phyloP scores from a whole-genome alignment of 2,113 vertebrate genomes.

The Lasiurus borealis region DNA sequence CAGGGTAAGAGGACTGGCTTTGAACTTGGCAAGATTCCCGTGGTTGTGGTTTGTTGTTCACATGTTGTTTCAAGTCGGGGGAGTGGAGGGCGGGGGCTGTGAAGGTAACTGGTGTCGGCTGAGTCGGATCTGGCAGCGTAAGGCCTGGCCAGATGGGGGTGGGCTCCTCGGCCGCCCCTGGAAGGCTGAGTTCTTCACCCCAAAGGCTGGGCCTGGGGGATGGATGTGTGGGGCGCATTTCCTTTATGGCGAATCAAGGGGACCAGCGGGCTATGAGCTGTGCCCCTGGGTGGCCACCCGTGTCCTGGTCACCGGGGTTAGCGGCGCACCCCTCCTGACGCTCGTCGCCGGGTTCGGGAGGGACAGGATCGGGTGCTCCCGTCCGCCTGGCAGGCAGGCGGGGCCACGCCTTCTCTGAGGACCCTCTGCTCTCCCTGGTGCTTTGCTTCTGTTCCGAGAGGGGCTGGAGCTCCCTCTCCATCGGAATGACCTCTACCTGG shows the following conservation, averaged over 20 bases:
- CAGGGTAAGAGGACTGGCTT: too few relatives aligned
- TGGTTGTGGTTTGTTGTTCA: not conserved
- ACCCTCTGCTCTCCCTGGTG: too few relatives aligned
- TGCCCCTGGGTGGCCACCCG: too few relatives aligned
- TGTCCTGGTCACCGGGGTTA: too few relatives aligned
- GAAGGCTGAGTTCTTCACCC: not conserved
- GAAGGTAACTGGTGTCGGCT: not conserved
- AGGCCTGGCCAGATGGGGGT: rapidly evolving
- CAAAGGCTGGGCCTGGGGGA: not conserved
- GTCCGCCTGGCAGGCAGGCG: rapidly evolving
- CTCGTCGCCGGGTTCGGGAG: not conserved
- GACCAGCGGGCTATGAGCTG: too few relatives aligned
- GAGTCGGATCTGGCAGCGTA: not conserved
- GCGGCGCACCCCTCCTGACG: rapidly evolving
- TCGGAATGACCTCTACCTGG: not conserved
- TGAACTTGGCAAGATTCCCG: not conserved
- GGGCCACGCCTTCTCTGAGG: not conserved
- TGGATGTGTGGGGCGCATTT: not conserved
- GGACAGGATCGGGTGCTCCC: not conserved
- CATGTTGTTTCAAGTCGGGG: not conserved
- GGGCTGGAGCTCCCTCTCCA: too few relatives aligned
- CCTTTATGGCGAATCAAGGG: too few relatives aligned
- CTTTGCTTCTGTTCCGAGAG: not conserved
- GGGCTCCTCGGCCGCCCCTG: not conserved
- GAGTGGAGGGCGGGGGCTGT: too few relatives aligned